Conservation (phyloP, 2,113 vertebrate genomes). For the Corapipo altera region DNA sequence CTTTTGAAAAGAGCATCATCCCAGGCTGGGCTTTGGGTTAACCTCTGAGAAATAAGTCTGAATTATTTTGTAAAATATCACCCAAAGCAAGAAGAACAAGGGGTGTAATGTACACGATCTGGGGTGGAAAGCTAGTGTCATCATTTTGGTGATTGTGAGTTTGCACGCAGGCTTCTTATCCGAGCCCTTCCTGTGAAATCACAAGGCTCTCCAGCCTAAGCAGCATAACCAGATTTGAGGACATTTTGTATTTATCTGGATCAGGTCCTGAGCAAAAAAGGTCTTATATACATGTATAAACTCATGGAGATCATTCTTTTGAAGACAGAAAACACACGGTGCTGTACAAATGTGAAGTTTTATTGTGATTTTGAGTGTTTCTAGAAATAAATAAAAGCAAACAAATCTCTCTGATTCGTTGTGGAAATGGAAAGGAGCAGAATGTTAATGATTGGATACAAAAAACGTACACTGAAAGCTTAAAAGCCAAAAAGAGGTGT, state of each 20-base stretch:
- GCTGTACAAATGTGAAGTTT: not conserved
- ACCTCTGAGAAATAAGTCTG: not conserved
- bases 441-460: not conserved
- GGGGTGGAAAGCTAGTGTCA: not conserved
- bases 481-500: not conserved
- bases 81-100: fast-evolving
- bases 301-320: not conserved
- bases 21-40: not conserved
- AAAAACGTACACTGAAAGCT: not conserved
- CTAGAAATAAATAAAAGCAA: not conserved
- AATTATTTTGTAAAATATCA: not conserved
- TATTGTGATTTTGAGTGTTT: not conserved
- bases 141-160: not conserved
- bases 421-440: not conserved
- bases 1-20: no score
- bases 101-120: fast-evolving
- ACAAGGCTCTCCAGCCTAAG: not conserved
- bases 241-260: not conserved
- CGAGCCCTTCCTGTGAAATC: not conserved
- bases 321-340: not conserved
- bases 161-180: not conserved
- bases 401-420: not conserved
- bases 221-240: not conserved
- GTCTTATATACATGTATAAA: fast-evolving
- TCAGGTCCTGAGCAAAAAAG: not conserved